Evolutionary conservation across 2,888 invertebrate species (phyloP).

Genomic region (Agrilus biguttatus): DNA sequence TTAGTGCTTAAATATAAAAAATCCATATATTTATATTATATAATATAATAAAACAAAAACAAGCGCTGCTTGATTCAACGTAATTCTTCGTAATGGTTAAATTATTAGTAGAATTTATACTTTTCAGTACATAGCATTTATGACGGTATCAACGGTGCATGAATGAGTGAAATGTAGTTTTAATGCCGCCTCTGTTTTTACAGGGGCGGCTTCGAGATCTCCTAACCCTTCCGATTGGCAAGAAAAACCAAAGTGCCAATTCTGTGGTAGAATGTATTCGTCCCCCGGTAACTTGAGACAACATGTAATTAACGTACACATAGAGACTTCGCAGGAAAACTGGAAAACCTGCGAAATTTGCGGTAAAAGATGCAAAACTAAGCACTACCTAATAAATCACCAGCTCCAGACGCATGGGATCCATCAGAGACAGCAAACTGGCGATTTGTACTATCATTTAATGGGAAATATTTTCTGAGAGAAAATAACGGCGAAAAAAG

Average conservation of each 20-base stretch:
- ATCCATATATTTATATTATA: no score
- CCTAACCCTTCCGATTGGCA: conserved; percentile 8
- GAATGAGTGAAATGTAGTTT: conserved; percentile 1
- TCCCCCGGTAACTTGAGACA: conserved; percentile 61
- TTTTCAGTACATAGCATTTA: no score
- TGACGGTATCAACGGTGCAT: no score
- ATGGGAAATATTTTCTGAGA: conserved; percentile 3
- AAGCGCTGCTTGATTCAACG: no score
- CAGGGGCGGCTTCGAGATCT: conserved; percentile 40
- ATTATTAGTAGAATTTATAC: no score
- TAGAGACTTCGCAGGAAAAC: conserved; percentile 52
- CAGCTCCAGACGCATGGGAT: conserved; percentile 62
- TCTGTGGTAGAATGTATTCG: conserved; percentile 58
- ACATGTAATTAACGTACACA: conserved; percentile 64
- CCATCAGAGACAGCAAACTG: conserved; percentile 41
- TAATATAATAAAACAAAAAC: no score
- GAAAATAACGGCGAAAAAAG: conserved; percentile 19
- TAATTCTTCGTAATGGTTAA: no score
- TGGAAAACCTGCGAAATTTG: conserved; percentile 60
- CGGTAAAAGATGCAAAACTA: conserved; percentile 62
- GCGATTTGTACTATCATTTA: conserved; percentile 6
- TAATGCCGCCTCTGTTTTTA: conserved; percentile 47
- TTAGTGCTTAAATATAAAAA: no score
- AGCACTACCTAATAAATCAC: conserved; percentile 63
- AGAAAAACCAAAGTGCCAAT: conserved; percentile 50